Evolutionary conservation across 2,797 vertebrate genomes (phyloP).

Genomic region (Chromis chromis): DNA sequence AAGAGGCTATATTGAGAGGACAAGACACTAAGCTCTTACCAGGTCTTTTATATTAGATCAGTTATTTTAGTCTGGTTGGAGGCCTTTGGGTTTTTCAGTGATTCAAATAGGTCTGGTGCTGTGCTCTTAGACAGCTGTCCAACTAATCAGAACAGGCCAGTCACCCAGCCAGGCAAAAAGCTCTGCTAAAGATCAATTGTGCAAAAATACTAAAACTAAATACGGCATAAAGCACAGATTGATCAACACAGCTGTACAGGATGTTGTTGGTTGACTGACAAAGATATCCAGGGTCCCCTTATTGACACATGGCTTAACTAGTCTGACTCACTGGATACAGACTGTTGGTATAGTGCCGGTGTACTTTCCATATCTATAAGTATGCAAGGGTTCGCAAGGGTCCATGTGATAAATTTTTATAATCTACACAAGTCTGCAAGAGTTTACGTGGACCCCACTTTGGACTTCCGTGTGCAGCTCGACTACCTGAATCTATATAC

Average conservation of each 20-base stretch:
- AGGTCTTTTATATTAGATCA: background rate
- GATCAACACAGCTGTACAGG: background rate
- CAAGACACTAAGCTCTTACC: background rate
- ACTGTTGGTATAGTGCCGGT: too few species aligned
- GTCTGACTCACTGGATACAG: background rate
- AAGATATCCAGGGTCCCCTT: background rate
- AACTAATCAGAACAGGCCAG: background rate
- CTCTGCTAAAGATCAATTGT: background rate
- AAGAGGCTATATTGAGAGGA: background rate
- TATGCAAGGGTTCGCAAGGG: too few species aligned
- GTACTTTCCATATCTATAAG: too few species aligned
- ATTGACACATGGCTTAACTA: background rate
- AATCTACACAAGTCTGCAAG: too few species aligned
- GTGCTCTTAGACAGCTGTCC: background rate
- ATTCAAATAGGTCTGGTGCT: background rate
- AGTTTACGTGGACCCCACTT: too few species aligned
- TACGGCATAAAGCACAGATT: background rate
- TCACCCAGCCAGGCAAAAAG: background rate
- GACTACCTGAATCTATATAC: too few species aligned
- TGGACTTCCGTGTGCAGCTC: too few species aligned
- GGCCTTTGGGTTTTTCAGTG: background rate
- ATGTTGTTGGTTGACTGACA: background rate
- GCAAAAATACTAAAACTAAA: background rate
- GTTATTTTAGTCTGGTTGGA: background rate
- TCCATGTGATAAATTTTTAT: too few species aligned